Conservation (phyloP, 2,797 vertebrate species). For the Hapalemur alaotrensis region DNA sequence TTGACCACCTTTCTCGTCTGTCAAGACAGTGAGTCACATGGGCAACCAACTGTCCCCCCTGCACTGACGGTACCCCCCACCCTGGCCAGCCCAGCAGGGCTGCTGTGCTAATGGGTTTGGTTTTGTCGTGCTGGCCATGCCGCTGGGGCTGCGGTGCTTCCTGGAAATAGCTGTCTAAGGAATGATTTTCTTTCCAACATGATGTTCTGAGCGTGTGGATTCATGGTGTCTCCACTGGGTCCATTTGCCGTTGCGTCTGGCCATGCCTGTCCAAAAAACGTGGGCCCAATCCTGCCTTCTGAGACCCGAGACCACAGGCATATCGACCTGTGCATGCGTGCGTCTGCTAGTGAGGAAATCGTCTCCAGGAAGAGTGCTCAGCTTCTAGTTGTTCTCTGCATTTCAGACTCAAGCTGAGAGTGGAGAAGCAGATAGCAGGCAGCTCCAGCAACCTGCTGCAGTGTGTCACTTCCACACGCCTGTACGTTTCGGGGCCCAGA, state of each 20-base stretch:
- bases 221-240: neutral
- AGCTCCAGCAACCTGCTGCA: neutral
- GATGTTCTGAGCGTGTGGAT: fast-evolving
- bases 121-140: neutral
- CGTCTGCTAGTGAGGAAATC: neutral
- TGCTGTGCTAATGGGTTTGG: neutral
- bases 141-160: neutral
- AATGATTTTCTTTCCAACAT: neutral
- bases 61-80: neutral
- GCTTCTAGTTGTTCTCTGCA: neutral
- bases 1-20: neutral
- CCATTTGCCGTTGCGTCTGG: neutral
- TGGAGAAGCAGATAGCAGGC: neutral
- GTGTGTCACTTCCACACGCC: fast-evolving
- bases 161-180: neutral
- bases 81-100: neutral
- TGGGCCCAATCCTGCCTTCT: neutral
- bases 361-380: neutral
- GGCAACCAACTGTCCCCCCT: neutral
- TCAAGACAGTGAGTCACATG: neutral
- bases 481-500: neutral
- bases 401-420: neutral
- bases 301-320: neutral
- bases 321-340: neutral
- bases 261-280: neutral